These are phyloP conservation scores for Parazoanthus swiftii DNA, from an alignment of 92 coral and sea anemone genomes.

Conservation along the genomic window DNA sequence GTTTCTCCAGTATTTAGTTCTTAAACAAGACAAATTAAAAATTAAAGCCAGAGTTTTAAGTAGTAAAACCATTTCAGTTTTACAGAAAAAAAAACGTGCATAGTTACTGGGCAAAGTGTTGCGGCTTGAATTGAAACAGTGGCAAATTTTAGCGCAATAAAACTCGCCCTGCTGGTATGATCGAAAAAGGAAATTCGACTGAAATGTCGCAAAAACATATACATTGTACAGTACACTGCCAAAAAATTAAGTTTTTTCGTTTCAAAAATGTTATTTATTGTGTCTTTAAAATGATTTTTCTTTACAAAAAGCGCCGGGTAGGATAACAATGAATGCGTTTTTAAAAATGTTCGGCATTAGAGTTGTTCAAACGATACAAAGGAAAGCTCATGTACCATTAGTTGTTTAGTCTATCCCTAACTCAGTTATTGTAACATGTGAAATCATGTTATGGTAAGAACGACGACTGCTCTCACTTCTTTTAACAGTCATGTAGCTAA, in stretches of 20 bases:
- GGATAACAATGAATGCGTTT: neutral
- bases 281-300: neutral
- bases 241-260: neutral
- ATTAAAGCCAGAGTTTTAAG: too few species aligned
- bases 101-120: neutral
- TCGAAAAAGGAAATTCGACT: neutral
- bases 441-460: neutral
- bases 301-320: neutral
- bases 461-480: neutral
- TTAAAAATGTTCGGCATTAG: neutral
- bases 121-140: neutral
- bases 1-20: neutral
- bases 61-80: neutral
- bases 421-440: neutral
- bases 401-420: neutral
- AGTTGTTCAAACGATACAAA: slow-evolving; percentile 2
- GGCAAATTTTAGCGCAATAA: neutral
- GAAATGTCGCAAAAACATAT: neutral
- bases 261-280: neutral
- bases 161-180: neutral
- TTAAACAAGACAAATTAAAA: too few species aligned
- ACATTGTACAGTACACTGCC: neutral
- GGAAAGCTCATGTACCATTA: neutral
- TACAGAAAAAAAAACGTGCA: too few species aligned
- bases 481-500: neutral